Conservation (phyloP, 2,113 vertebrate species). For the Amia ocellicauda region DNA sequence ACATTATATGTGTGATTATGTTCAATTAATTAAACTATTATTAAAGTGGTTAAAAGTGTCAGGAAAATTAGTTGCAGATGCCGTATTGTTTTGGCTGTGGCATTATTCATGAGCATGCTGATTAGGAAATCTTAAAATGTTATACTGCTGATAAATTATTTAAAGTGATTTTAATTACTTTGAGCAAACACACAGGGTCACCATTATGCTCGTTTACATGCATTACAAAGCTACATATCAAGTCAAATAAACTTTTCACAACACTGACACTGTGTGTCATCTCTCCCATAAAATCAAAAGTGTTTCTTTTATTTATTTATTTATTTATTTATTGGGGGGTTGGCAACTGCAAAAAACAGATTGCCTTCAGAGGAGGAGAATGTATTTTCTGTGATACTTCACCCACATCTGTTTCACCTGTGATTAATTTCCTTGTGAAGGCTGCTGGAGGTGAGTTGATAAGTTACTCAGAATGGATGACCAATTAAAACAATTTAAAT, state of each 20-base stretch:
- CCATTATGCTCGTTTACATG: constrained; percentile 40
- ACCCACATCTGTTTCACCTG: constrained; percentile 6
- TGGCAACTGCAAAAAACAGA: background rate
- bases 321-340: background rate
- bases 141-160: constrained; percentile 39
- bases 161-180: constrained; percentile 45
- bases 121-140: constrained; percentile 38
- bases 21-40: constrained; percentile 54
- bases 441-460: no score
- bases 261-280: constrained; percentile 27
- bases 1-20: constrained; percentile 28
- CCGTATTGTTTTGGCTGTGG: constrained; percentile 37
- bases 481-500: no score
- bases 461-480: no score
- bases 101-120: constrained; percentile 46
- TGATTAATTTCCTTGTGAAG: constrained; percentile 13
- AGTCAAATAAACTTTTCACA: constrained; percentile 29
- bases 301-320: constrained; percentile 2
- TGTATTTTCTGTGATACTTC: background rate
- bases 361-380: constrained; percentile 10
- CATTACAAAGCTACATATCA: constrained; percentile 44
- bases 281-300: constrained; percentile 13
- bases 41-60: constrained; percentile 38
- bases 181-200: constrained; percentile 40
- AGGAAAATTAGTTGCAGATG: constrained; percentile 48